Percentiles rank a stretch among this genome's conserved stretches.
Conservation (phyloP, 1,140 invertebrate genomes). For the Drosophila pectinifera region DNA sequence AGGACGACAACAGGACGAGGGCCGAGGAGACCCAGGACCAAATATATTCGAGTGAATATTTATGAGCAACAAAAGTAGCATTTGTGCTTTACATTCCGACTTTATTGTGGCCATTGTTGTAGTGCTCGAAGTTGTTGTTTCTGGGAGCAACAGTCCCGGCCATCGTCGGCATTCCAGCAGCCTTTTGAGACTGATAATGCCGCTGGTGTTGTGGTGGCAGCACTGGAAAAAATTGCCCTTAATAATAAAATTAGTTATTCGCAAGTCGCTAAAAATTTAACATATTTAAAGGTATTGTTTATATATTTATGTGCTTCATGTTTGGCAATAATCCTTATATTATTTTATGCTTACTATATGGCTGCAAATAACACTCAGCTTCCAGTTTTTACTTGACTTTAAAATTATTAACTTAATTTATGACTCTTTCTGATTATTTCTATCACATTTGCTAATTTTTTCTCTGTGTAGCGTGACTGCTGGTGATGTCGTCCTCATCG, state of each 20-base stretch:
- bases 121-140: conserved; percentile 13
- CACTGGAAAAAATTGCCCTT: not conserved
- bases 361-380: no score
- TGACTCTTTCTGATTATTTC: no score
- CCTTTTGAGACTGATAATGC: conserved; percentile 27
- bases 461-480: conserved; percentile 9
- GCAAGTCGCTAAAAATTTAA: no score
- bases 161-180: conserved; percentile 54
- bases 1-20: conserved; percentile 24
- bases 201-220: not conserved
- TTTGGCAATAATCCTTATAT: no score
- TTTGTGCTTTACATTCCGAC: conserved; percentile 74
- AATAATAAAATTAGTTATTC: no score
- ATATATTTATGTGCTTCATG: no score
- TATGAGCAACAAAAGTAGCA: conserved; percentile 80
- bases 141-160: conserved; percentile 63
- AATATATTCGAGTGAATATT: conserved; percentile 80
- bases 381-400: not conserved
- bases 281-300: no score
- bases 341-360: no score
- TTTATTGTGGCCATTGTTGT: conserved; percentile 47
- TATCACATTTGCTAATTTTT: not conserved
- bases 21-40: conserved; percentile 24
- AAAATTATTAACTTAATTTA: not conserved
- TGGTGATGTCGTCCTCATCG: conserved; percentile 38